Base-by-base conservation (phyloP, 2,888 invertebrate genomes). In the Drosophila demipolita region DNA sequence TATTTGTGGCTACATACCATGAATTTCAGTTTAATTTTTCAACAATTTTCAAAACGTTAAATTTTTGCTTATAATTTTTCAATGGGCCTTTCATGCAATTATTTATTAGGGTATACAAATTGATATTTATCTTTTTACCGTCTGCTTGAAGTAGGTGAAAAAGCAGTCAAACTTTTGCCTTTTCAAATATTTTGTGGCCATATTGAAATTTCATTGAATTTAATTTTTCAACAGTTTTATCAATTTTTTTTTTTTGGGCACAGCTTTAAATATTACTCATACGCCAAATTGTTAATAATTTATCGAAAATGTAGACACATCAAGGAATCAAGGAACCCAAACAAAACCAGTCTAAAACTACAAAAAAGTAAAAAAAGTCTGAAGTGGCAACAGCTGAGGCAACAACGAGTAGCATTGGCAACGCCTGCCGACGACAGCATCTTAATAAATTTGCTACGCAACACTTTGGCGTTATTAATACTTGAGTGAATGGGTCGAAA, bases 381-480 rank as follows among this genome's bases (percentile, higher is more conserved):
- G 52, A 80, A 64, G 61, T 78, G 90, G 88, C 75, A 75, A 75
- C 89, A 84, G 90, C 89, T 84, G 80, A 80, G 81, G 79, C 78
- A 78, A 64, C 73, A 66, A 60, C 52, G 32, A 55, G 61, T 70
- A 58, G 63, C 53, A 67, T 42, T 67, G 73, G 65, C 63, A 67
- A 53, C 60, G 75, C 57, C 78, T 84, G 79, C 60, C 66, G 68
- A 54, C 66, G 73, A 75, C 78, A 87, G 90, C 85, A 83, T 90
- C 90, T 86, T 89, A 87, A 86, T 86, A 90, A 89, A 86, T 90
- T 87, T 83, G 62, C 73, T 48, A 48, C 65, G 87, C 87, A 86
- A 90, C 87, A 87, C 85, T 86, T 83, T 90, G 90, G 89, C 85
- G 85, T 79, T 90, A 89, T 87, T 89, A 87, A 90, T 87, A 89